These are phyloP conservation scores for Diadumene lineata DNA, from an alignment of 92 coral and sea anemone species.

Conservation along the genomic window DNA sequence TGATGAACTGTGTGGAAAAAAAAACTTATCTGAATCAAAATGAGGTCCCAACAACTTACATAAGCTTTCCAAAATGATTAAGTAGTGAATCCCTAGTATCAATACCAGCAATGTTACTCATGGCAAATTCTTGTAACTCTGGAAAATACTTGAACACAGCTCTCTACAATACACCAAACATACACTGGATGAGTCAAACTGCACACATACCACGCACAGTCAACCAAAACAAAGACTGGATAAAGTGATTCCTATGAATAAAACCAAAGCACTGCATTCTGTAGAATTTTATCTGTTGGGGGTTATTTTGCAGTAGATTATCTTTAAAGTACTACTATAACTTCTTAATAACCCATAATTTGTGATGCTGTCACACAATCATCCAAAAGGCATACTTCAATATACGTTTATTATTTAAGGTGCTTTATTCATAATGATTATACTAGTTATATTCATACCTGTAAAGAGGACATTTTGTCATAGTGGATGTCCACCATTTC, in stretches of 20 bases:
- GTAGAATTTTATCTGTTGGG: too few relatives aligned
- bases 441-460: conserved; percentile 44
- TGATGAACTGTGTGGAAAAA: neutral
- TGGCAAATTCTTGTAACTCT: conserved; percentile 94
- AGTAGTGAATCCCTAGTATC: conserved; percentile 92
- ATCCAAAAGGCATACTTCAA: too few relatives aligned
- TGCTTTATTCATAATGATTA: too few relatives aligned
- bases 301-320: too few relatives aligned
- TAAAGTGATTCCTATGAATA: neutral
- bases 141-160: conserved; percentile 99
- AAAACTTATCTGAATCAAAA: neutral
- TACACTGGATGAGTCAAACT: neutral
- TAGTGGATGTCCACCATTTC: conserved; percentile 99
- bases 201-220: neutral
- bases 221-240: neutral
- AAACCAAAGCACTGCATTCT: too few relatives aligned
- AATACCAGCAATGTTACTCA: conserved; percentile 97
- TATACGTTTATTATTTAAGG: too few relatives aligned
- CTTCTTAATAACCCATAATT: too few relatives aligned
- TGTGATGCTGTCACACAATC: too few relatives aligned
- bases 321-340: too few relatives aligned
- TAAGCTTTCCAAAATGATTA: conserved; percentile 89
- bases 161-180: conserved; percentile 40
- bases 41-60: conserved; percentile 67
- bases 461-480: conserved; percentile 94